Base-by-base conservation (phyloP, 2,113 vertebrate species). In the Nematolebias whitei region DNA sequence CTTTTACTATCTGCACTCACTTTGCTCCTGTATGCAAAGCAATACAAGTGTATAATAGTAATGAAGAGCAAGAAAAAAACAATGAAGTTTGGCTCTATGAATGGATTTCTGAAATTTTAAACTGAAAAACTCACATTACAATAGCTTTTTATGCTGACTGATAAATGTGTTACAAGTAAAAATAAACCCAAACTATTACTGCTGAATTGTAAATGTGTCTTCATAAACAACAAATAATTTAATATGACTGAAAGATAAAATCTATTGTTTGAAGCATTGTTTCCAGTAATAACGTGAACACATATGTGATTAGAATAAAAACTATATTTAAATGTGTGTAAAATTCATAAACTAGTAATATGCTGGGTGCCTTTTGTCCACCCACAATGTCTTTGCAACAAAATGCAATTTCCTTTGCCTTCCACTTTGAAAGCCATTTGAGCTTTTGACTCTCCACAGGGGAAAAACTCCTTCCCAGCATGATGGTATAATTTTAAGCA, bases 371-470 rank as follows among this genome's bases (percentile, higher is more conserved):
- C 41, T 24, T 53, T n/a, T 64, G 14, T 51, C 11, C n/a, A 55
- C 15, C 16, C 32, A 60, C 12, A 43, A 4, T 14, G 22, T 32
- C 61, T 61, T 72, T 45, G 58, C 16, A 52, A 61, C 8, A 1
- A 47, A 41, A 51, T 60, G 26, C 68, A 66, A 71, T 71, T 68
- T 71, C 57, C 22, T 78, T 79, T 73, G 26, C 24, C 20, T 53
- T 69, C 23, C 55, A 47, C 72, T 8, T 18, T 16, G 24, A 29
- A 70, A 60, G 55, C 26, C 71, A 41, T 82, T 85, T 82, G 74
- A 85, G 80, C 74, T 78, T 78, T 80, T 78, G 58, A 62, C 77
- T 47, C 51, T 69, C 53, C 66, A 51, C 66, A 60, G 52, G 54
- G 26, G 51, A 63, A n/a, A 74, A 69, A 68, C 67, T 56, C 60